Percentiles rank a stretch among this genome's conserved stretches.
phyloP scores from a whole-genome alignment of 2,113 vertebrate species.

The Gobius niger region DNA sequence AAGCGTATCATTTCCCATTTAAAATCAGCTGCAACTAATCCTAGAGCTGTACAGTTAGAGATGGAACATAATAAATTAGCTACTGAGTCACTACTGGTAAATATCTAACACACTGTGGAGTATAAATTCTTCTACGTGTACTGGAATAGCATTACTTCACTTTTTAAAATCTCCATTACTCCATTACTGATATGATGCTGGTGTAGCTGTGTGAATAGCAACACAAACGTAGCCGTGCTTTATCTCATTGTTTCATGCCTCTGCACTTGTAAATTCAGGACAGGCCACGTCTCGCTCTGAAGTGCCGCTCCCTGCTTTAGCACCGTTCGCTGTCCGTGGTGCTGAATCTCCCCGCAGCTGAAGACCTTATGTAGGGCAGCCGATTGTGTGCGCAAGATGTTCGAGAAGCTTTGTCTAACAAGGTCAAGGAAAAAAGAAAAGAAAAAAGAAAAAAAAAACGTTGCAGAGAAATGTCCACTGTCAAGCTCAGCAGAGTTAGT shows the following conservation, averaged over 20 bases:
- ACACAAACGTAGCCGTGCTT: not conserved
- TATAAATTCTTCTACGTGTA: too few relatives aligned
- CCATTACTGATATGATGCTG: too few relatives aligned
- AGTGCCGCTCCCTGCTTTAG: not conserved
- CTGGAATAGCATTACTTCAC: too few relatives aligned
- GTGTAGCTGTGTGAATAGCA: not conserved
- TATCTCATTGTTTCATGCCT: not conserved
- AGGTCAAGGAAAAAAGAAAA: not conserved
- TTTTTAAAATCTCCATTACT: too few relatives aligned
- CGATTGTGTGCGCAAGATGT: not conserved
- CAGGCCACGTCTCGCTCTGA: not conserved
- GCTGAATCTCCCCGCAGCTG: constrained; percentile 4
- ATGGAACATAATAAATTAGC: too few relatives aligned
- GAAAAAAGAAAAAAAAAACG: too few relatives aligned
- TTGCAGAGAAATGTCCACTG: not conserved
- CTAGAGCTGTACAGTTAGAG: too few relatives aligned
- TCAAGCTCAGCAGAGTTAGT: not conserved
- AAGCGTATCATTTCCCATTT: too few relatives aligned
- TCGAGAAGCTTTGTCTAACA: not conserved
- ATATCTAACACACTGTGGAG: too few relatives aligned
- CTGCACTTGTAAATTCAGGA: not conserved
- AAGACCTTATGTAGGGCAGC: constrained; percentile 1
- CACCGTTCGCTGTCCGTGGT: constrained; percentile 1
- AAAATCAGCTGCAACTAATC: too few relatives aligned
- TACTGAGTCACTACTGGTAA: too few relatives aligned